These are phyloP conservation scores for Eudorcas thomsonii DNA, from an alignment of 2,113 vertebrate species.

Conservation along the genomic window DNA sequence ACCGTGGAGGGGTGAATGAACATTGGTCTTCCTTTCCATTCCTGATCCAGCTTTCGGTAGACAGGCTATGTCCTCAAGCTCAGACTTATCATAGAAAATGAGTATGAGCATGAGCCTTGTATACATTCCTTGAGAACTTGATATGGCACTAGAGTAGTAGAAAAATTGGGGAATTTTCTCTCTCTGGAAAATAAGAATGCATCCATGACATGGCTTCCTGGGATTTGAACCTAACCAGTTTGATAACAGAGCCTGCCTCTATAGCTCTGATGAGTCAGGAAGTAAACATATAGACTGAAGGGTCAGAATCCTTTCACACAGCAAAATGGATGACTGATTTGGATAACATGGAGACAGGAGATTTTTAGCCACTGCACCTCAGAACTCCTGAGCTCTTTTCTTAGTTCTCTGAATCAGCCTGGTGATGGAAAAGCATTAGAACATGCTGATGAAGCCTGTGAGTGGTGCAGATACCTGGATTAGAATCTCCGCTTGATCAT, in stretches of 20 bases:
- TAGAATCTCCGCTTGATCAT: neutral
- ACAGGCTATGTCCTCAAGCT: neutral
- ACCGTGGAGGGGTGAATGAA: neutral
- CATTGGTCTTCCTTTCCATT: neutral
- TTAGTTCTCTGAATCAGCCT: neutral
- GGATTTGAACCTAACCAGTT: neutral
- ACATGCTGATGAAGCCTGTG: neutral
- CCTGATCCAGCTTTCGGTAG: neutral
- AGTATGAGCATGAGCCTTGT: neutral
- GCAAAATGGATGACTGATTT: neutral
- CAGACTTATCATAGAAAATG: neutral
- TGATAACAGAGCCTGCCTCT: neutral
- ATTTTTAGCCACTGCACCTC: neutral
- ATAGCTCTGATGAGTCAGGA: neutral
- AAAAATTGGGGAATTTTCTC: neutral
- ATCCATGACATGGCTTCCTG: neutral
- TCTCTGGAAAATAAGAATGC: neutral
- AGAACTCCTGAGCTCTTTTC: neutral
- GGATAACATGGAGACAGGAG: neutral
- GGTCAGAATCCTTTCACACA: neutral
- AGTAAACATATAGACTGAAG: neutral
- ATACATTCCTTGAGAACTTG: neutral
- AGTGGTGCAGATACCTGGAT: neutral
- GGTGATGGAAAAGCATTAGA: neutral
- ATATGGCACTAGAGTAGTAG: neutral